Base-by-base conservation (phyloP, 2,797 vertebrate species). In the Fistularia commersonii region DNA sequence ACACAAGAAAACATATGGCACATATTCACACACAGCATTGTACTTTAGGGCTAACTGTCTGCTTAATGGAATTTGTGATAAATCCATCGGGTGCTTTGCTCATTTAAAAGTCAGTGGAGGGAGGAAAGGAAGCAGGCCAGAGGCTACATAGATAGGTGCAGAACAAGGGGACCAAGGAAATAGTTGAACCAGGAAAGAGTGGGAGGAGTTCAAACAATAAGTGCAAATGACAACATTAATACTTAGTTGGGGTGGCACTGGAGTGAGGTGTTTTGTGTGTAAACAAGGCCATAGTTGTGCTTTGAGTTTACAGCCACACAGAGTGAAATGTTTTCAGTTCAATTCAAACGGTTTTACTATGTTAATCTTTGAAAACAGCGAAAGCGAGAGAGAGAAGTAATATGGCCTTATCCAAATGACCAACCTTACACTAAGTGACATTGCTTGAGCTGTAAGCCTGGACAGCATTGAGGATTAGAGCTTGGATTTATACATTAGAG, bases 31-130 rank as follows among this genome's bases (percentile, higher is more conserved):
- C 46, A 56, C 36, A 39, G 51, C 43, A 13, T 46, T 35, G 46
- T 48, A 68, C 60, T 69, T 71, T 50, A 31, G 72, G 61, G 74
- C 71, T 48, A 65, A 56, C 51, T 56, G 74, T 74, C 61, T 64
- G 52, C 55, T 57, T 77, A 78, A 80, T 78, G 69, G 72, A 76
- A 57, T 72, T 74, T 59, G 75, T 70, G 69, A 73, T 70, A 53
- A 61, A 79, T 79, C 65, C 63, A 61, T 48, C 63, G 66, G 77
- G 53, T 51, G 66, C 51, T 53, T 36, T 64, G 64, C 61, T 82
- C 74, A 75, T 84, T 83, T 84, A 74, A 74, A 69, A 82, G 74
- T 74, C 75, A 78, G 61, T 15, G 51, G 42, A 69, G 67, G 61
- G 64, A 64, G 38, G 48, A 61, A 7, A 56, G 42, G 47, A 61